A percentile compares a stretch with the other conserved stretches of the same genome.
These are phyloP conservation scores for Trichomalopsis sarcophagae DNA, from an alignment of 1,140 invertebrate species.

Conservation along the genomic window DNA sequence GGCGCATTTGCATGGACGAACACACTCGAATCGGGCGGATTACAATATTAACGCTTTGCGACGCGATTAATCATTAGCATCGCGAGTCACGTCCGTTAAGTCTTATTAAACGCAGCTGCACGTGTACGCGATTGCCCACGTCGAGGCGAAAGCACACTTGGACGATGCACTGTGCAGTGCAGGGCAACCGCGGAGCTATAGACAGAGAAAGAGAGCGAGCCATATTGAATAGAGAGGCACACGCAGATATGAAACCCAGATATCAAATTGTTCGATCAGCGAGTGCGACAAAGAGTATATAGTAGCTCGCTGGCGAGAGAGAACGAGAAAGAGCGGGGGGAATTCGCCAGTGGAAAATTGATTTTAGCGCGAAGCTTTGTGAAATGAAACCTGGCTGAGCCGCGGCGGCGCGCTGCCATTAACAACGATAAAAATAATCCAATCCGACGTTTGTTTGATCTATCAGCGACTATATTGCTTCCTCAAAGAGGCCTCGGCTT, in stretches of 20 bases:
- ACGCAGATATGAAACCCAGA: constrained; percentile 41
- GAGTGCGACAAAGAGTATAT: constrained; percentile 49
- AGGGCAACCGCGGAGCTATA: neutral
- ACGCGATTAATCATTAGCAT: neutral
- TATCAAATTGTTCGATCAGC: constrained; percentile 54
- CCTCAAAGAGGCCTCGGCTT: neutral
- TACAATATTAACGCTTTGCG: constrained; percentile 3
- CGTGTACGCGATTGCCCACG: neutral
- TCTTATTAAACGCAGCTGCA: neutral
- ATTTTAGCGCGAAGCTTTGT: constrained; percentile 71
- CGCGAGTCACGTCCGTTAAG: neutral
- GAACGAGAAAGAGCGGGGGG: constrained; percentile 43
- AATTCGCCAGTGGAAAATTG: constrained; percentile 65
- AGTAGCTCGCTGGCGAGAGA: constrained; percentile 39
- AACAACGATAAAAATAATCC: constrained; percentile 74
- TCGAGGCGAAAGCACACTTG: neutral
- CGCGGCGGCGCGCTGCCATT: constrained; percentile 63
- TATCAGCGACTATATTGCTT: constrained; percentile 64
- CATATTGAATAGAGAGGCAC: neutral
- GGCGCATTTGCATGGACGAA: neutral
- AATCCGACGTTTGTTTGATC: constrained; percentile 73
- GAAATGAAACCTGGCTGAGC: constrained; percentile 68
- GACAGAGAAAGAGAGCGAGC: constrained; percentile 24
- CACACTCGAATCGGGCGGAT: neutral
- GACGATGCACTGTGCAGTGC: neutral